These are phyloP conservation scores for Leucoma salicis DNA, from an alignment of 2,888 invertebrate species.

Conservation along the genomic window DNA sequence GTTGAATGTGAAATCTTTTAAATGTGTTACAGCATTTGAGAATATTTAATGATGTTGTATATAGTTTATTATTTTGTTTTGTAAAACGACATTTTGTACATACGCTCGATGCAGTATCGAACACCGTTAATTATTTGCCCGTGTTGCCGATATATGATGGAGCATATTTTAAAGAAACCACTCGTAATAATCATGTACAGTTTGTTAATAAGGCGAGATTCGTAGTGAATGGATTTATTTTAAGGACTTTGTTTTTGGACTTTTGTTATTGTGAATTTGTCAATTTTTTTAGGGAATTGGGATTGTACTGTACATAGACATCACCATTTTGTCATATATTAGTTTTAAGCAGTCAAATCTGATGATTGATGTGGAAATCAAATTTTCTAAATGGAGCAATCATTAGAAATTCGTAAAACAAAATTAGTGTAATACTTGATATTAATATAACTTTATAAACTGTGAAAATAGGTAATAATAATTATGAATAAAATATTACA, in stretches of 20 bases:
- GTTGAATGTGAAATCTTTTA: conserved; percentile 81
- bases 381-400: conserved; percentile 81
- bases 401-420: conserved; percentile 79
- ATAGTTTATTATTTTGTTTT: conserved; percentile 81
- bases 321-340: conserved; percentile 78
- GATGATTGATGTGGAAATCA: conserved; percentile 79
- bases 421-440: conserved; percentile 82
- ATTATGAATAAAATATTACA: conserved; percentile 83
- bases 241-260: conserved; percentile 72
- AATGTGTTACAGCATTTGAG: conserved; percentile 82
- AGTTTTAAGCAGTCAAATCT: conserved; percentile 69
- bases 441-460: conserved; percentile 84
- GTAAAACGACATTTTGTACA: conserved; percentile 73
- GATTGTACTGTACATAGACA: conserved; percentile 85
- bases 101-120: conserved; percentile 57
- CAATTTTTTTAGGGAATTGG: conserved; percentile 87
- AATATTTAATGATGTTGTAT: conserved; percentile 82
- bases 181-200: conserved; percentile 80
- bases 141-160: conserved; percentile 62
- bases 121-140: conserved; percentile 66
- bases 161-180: conserved; percentile 77
- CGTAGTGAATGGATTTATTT: conserved; percentile 74
- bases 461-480: conserved; percentile 83
- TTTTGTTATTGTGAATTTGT: conserved; percentile 86
- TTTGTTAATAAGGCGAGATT: conserved; percentile 72